phyloP scores from a whole-genome alignment of 1,140 invertebrate genomes.

The Hormaphis cornu region DNA sequence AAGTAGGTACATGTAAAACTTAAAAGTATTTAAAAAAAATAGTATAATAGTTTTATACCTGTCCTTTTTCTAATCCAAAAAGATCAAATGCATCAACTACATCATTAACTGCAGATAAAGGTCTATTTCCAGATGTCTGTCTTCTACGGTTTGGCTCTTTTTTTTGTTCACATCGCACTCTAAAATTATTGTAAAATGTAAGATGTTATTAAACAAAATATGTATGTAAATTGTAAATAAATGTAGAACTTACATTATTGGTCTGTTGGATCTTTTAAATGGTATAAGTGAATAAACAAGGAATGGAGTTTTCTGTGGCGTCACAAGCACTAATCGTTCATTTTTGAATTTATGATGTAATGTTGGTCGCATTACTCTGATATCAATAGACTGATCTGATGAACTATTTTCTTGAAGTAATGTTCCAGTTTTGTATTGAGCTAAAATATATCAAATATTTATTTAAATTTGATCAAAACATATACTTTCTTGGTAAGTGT shows the following conservation, averaged over 20 bases:
- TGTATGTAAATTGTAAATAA: background rate
- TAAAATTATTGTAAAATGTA: background rate
- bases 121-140: constrained; percentile 69
- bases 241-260: background rate
- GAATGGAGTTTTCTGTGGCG: constrained; percentile 32
- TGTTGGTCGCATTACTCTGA: constrained; percentile 23
- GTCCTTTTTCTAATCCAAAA: constrained; percentile 68
- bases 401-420: constrained; percentile 24
- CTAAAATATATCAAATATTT: constrained; percentile 39
- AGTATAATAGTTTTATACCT: constrained; percentile 45
- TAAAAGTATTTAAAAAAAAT: background rate
- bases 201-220: background rate
- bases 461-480: too few species aligned
- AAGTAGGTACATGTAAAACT: background rate
- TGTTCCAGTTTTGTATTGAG: constrained; percentile 34
- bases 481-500: too few species aligned
- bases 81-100: constrained; percentile 74
- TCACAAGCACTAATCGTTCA: constrained; percentile 13
- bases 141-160: constrained; percentile 62
- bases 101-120: constrained; percentile 73
- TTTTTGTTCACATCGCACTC: constrained; percentile 43
- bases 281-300: constrained; percentile 32
- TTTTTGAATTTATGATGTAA: constrained; percentile 13
- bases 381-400: constrained; percentile 5
- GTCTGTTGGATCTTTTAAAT: constrained; percentile 22